Conservation (phyloP, 2,888 invertebrate species). For the Oxyteleia sp. region DNA sequence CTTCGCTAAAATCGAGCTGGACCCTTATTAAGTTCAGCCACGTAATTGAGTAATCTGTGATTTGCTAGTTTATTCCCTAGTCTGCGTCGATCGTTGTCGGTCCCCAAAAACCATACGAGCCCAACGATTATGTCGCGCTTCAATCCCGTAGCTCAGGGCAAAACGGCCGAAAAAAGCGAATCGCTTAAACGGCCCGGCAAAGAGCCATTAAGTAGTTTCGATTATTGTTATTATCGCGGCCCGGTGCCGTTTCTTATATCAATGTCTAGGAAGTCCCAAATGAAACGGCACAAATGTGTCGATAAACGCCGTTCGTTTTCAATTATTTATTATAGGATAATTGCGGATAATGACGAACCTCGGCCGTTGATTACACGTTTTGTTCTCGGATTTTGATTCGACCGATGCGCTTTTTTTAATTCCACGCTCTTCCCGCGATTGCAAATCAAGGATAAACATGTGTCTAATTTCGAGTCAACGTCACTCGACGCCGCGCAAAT, state of each 20-base stretch:
- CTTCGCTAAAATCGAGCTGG: conserved; percentile 66
- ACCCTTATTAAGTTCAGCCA: conserved; percentile 68
- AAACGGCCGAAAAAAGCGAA: too few species aligned
- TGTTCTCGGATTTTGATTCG: conserved; percentile 40
- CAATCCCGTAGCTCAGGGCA: too few species aligned
- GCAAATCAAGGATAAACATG: conserved; percentile 35
- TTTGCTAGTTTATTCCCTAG: conserved; percentile 71
- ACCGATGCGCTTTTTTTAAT: conserved; percentile 48
- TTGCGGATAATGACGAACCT: conserved; percentile 51
- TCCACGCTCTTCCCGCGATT: not conserved
- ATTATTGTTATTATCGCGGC: too few species aligned
- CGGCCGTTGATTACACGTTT: conserved; percentile 53
- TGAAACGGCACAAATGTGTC: conserved; percentile 67
- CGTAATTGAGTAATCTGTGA: conserved; percentile 73
- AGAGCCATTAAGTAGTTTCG: too few species aligned
- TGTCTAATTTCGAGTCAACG: conserved; percentile 5
- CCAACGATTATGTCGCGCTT: too few species aligned
- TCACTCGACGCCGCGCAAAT: not conserved
- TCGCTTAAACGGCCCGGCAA: too few species aligned
- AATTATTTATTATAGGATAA: conserved; percentile 67
- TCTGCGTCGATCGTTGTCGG: too few species aligned
- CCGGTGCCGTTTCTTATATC: conserved; percentile 50
- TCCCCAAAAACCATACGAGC: too few species aligned
- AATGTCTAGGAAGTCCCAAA: conserved; percentile 40
- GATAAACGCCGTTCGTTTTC: conserved; percentile 69